A percentile compares a stretch with the other conserved stretches of the same genome.
These are phyloP conservation scores for Neosilurus hyrtlii DNA, from an alignment of 2,797 vertebrate species.

Conservation along the genomic window DNA sequence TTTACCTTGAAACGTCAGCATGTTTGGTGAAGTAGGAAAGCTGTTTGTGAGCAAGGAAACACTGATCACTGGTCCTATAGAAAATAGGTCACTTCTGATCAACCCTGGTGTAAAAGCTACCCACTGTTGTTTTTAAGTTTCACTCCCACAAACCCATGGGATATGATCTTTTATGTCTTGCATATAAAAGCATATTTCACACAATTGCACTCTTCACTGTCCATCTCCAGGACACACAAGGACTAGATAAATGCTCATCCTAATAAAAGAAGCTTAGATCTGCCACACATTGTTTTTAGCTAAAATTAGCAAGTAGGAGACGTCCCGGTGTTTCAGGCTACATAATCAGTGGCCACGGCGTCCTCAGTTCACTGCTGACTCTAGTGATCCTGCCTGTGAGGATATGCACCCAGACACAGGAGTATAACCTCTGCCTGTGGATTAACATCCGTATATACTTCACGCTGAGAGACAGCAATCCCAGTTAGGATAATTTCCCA, in stretches of 20 bases:
- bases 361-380: conserved; percentile 3
- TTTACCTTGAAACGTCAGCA: too few relatives aligned
- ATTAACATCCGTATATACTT: conserved; percentile 49
- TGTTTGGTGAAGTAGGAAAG: not conserved
- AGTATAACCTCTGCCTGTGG: conserved; percentile 37
- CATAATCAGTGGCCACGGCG: not conserved
- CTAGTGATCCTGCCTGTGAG: conserved; percentile 23
- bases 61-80: not conserved
- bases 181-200: too few relatives aligned
- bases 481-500: conserved; percentile 58
- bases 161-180: not conserved
- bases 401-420: conserved; percentile 14
- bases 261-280: conserved; percentile 11
- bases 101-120: not conserved
- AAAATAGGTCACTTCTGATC: not conserved
- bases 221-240: conserved; percentile 15
- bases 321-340: conserved; percentile 11
- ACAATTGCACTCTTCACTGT: not conserved
- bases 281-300: conserved; percentile 43
- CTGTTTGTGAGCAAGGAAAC: not conserved
- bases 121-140: not conserved
- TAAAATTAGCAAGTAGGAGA: conserved; percentile 33
- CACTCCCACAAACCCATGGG: too few relatives aligned
- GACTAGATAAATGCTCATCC: conserved; percentile 4
- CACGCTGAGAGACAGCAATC: conserved; percentile 50